These are phyloP conservation scores for Dynastes maya DNA, from an alignment of 2,888 invertebrate species.

Conservation along the genomic window DNA sequence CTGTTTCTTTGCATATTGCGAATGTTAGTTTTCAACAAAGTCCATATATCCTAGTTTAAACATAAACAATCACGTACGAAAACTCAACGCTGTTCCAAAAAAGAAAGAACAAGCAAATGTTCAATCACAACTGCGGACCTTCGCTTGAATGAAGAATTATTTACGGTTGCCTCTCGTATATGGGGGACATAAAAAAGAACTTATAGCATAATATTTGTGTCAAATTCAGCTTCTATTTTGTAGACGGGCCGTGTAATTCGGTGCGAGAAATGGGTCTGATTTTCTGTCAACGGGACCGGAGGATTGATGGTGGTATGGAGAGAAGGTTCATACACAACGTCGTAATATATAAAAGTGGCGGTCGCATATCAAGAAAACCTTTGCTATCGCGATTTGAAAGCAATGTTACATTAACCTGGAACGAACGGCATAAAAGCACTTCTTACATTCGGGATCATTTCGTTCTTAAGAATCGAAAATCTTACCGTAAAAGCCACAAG, in stretches of 20 bases:
- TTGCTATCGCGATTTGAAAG: slow-evolving; percentile 38
- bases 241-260: slow-evolving; percentile 29
- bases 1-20: no score
- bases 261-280: slow-evolving; percentile 35
- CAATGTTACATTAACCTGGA: slow-evolving; percentile 45
- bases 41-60: not conserved
- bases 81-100: not conserved
- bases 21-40: no score
- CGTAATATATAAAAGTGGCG: slow-evolving; percentile 27
- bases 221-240: slow-evolving; percentile 33
- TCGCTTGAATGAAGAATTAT: slow-evolving; percentile 11
- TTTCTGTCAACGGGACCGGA: slow-evolving; percentile 30
- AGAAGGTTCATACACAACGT: slow-evolving; percentile 1
- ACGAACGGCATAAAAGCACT: slow-evolving; percentile 29
- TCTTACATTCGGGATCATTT: slow-evolving; percentile 21
- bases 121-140: not conserved
- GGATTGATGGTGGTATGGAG: slow-evolving; percentile 39
- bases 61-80: not conserved
- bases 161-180: slow-evolving; percentile 11
- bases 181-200: slow-evolving; percentile 2
- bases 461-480: slow-evolving; percentile 13
- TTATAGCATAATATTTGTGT: slow-evolving; percentile 34
- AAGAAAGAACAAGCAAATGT: not conserved
- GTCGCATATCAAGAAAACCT: slow-evolving; percentile 31
- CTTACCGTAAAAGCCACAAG: slow-evolving; percentile 5